Conservation (phyloP, 2,888 invertebrate genomes). For the Parapristionchus giblindavisi region DNA sequence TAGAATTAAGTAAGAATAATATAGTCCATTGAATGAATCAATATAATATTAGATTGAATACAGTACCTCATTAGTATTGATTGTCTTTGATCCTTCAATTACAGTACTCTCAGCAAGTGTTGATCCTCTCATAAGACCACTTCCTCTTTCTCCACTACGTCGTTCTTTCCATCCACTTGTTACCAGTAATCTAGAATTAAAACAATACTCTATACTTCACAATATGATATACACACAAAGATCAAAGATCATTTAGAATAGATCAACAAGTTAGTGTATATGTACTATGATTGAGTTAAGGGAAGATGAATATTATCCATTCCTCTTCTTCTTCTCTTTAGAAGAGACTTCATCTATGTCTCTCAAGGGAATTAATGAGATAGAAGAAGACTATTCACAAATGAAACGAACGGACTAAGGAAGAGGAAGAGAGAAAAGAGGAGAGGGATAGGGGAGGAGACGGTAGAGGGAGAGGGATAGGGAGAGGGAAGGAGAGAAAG, state of each 20-base stretch:
- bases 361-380: conserved; percentile 34
- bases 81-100: conserved; percentile 6
- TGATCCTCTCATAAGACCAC: conserved; percentile 10
- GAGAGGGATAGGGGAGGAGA: not conserved
- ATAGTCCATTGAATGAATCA: not conserved
- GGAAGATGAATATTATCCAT: too few species aligned
- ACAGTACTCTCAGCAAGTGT: conserved; percentile 7
- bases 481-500: conserved; percentile 4
- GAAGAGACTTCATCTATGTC: conserved; percentile 7
- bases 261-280: too few species aligned
- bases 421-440: conserved; percentile 19
- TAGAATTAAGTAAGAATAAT: not conserved
- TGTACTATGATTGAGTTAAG: too few species aligned
- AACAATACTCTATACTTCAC: too few species aligned
- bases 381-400: too few species aligned
- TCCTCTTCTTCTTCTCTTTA: too few species aligned
- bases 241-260: too few species aligned
- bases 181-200: conserved; percentile 14
- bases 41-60: not conserved
- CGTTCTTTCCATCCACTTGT: conserved; percentile 16
- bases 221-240: too few species aligned
- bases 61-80: not conserved
- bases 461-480: not conserved
- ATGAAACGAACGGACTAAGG: too few species aligned
- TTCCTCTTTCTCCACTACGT: not conserved